Base-by-base conservation (phyloP, 2,797 vertebrate species). In the Tachyglossus aculeatus region DNA sequence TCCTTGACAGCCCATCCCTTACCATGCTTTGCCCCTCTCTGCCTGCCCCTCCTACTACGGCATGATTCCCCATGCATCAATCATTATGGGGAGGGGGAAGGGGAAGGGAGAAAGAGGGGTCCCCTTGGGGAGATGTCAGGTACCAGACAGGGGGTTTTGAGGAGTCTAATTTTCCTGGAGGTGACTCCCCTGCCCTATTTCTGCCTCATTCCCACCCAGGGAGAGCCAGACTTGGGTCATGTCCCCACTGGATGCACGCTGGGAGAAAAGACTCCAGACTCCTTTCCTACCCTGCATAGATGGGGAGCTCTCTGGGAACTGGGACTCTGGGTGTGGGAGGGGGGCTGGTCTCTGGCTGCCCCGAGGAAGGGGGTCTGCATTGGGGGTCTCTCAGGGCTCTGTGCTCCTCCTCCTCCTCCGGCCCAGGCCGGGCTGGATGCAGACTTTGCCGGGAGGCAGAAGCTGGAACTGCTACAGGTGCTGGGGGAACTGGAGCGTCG, bases 401-500 rank as follows among this genome's bases (percentile, higher is more conserved):
- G 19, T 13, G 25, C 27, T 59, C n/a, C n/a, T 21, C n/a, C n/a
- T n/a, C 52, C 21, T 78, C 69, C 62, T 53, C 50, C 16, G 7
- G 10, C 34, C 41, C 78, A 87, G 85, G 71, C 71, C 59, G 67
- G 65, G 56, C 32, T 55, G 68, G 86, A 52, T 32, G 18, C 36
- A 54, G 66, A 90, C 50, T 94, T 94, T 47, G 91, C 96, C 27
- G 88, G 95, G 77, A 95, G 86, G 63, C 95, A 97, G 92, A 96
- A 97, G 85, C 92, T 92, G 1, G 96, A 97, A 83, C 93, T 99
- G 54, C 85, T 97, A 77, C 94, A 91, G 15, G 94, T 94, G 0
- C 88, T 99, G 39, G 94, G 95, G 62, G 95, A 96, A 68, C 90
- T 97, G 91, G 95, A 87, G 88, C 96, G 94, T 71, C 96, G 93